Conservation (phyloP, 1,140 invertebrate genomes). For the Cyrtorhinus lividipennis region DNA sequence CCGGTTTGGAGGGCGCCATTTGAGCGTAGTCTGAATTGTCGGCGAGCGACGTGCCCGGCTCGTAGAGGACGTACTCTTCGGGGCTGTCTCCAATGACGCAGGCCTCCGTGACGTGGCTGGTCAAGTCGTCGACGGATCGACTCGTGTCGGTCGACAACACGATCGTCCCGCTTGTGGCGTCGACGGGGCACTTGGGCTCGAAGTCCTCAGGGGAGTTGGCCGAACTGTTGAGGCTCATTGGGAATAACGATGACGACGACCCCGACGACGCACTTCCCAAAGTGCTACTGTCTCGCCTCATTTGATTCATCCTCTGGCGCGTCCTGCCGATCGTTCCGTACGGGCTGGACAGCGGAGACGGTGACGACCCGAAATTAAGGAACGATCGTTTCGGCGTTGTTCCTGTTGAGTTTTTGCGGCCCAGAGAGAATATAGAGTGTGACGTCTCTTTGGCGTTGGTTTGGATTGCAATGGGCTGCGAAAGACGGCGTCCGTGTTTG, state of each 20-base stretch:
- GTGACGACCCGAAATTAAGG: conserved; percentile 24
- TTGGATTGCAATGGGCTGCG: conserved; percentile 43
- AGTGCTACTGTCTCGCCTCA: conserved; percentile 30
- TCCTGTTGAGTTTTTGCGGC: conserved; percentile 31
- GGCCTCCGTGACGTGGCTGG: background rate
- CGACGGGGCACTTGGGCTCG: conserved; percentile 26
- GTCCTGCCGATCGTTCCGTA: conserved; percentile 1
- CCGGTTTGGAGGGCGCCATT: conserved; percentile 15
- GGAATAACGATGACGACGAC: conserved; percentile 40
- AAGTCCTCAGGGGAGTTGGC: conserved; percentile 27
- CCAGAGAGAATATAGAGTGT: conserved; percentile 31
- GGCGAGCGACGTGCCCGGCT: background rate
- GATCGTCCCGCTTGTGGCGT: conserved; percentile 29
- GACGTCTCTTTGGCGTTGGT: conserved; percentile 28
- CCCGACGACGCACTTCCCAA: conserved; percentile 35
- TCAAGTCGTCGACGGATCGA: background rate
- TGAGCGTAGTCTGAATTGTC: conserved; percentile 16
- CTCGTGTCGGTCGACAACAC: conserved; percentile 15
- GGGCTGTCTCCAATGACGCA: background rate
- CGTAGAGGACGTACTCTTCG: background rate
- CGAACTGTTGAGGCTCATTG: conserved; percentile 41
- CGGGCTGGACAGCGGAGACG: conserved; percentile 15
- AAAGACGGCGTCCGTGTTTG: conserved; percentile 30
- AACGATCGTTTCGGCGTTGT: conserved; percentile 33
- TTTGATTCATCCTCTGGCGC: conserved; percentile 24